Evolutionary conservation across 2,797 vertebrate species (phyloP).

Genomic region (Choloepus didactylus): DNA sequence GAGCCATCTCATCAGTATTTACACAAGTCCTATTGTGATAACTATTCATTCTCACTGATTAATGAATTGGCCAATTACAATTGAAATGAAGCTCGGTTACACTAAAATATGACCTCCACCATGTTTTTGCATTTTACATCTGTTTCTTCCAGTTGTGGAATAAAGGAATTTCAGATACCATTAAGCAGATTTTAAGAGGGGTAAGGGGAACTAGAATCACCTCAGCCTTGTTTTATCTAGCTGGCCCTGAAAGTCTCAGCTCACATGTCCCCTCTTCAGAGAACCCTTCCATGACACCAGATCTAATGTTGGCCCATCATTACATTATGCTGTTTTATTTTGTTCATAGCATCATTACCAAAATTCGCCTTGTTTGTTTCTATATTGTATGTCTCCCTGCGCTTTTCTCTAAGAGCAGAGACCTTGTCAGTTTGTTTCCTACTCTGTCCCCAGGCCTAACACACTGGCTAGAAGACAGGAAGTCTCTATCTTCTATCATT

Average conservation of each 20-base stretch:
- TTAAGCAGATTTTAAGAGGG: not conserved
- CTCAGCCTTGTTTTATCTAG: not conserved
- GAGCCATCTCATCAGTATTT: not conserved
- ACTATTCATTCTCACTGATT: not conserved
- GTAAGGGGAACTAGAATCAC: not conserved
- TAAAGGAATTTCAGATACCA: constrained; percentile 4
- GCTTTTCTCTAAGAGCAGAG: not conserved
- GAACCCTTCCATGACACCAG: not conserved
- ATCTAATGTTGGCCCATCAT: not conserved
- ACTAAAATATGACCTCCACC: not conserved
- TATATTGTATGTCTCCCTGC: not conserved
- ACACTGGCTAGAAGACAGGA: not conserved
- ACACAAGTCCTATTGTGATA: not conserved
- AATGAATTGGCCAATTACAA: not conserved
- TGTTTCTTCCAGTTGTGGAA: not conserved
- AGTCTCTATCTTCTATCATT: not conserved
- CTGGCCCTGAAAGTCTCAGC: not conserved
- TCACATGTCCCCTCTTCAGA: not conserved
- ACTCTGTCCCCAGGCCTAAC: not conserved
- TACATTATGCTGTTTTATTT: not conserved
- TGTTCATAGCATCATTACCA: not conserved
- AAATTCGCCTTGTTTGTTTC: not conserved
- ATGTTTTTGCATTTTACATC: not conserved
- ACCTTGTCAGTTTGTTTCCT: not conserved
- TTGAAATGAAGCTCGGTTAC: not conserved